Percentiles rank a stretch among this genome's conserved stretches.
Evolutionary conservation across 53 echinoderm and acorn worm genomes (phyloP).

Genomic region (Stichopus horrens): DNA sequence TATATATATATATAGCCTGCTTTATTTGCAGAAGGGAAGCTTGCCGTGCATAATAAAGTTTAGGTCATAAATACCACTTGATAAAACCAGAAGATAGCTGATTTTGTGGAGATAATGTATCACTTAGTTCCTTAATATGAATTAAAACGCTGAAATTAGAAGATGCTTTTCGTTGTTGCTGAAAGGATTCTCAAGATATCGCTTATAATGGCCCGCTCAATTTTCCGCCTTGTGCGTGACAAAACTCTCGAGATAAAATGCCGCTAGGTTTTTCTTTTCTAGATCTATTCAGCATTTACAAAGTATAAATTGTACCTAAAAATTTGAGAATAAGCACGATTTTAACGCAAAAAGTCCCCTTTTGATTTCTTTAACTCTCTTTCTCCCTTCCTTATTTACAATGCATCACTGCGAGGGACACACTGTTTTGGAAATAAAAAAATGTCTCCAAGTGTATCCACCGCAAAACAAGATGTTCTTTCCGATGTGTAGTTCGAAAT

Average conservation of each 20-base stretch:
- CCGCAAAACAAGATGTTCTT: slow-evolving; percentile 25
- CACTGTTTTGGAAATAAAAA: neutral
- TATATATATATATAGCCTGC: too few relatives aligned
- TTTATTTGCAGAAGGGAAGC: neutral
- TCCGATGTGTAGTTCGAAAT: neutral
- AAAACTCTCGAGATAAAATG: slow-evolving; percentile 38
- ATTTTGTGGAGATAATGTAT: slow-evolving; percentile 40
- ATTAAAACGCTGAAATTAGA: slow-evolving; percentile 42
- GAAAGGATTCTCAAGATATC: slow-evolving; percentile 23
- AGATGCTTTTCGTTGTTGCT: slow-evolving; percentile 17
- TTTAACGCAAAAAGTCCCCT: slow-evolving; percentile 30
- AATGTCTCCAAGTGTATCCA: neutral
- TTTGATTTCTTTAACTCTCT: neutral
- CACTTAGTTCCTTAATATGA: slow-evolving; percentile 36
- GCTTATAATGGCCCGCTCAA: slow-evolving; percentile 36
- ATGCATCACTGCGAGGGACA: slow-evolving; percentile 35
- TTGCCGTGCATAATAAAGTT: slow-evolving; percentile 24
- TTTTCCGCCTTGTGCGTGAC: slow-evolving; percentile 43
- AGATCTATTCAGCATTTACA: slow-evolving; percentile 7
- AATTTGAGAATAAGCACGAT: slow-evolving; percentile 44
- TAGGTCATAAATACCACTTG: slow-evolving; percentile 20
- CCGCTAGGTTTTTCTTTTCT: slow-evolving; percentile 7
- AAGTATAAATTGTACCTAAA: slow-evolving; percentile 31
- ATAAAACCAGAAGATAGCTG: slow-evolving; percentile 32
- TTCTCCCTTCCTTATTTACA: neutral